Evolutionary conservation across 2,888 invertebrate genomes (phyloP), one percentile per base, ranked within the genome.

Genomic region (Griposia aprilina): DNA sequence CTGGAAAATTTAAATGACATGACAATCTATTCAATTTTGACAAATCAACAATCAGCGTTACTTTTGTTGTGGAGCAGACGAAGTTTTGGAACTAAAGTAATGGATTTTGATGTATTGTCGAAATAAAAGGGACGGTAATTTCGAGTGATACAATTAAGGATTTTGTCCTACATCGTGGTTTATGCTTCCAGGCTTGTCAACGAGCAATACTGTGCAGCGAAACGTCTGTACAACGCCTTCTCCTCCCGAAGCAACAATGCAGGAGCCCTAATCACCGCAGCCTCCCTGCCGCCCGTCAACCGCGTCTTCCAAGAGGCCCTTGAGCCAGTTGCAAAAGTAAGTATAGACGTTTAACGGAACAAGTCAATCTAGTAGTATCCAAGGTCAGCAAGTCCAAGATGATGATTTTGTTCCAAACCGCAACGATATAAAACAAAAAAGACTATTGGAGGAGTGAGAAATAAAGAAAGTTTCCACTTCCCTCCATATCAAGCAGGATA

Each of bases 131-230:
- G 23, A 36, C 59, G 6, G 17, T 17, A 4, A 36, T 7, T 69
- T 17, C 11, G 11, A 11, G 7, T 59, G 17, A 10, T 3, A 23
- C n/a, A n/a, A 5, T 17, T 17, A n/a, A n/a, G 60, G 2, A 62
- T 62, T n/a, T 3, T 69, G 36, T 60, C 17, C n/a, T 36, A n/a
- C 36, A 36, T 55, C 15, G 2, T 48, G 2, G 15, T 82, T n/a
- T 57, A 15, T 74, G 15, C 23, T 84, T 87, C 5, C 90, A 96
- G 96, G 0, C 88, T 93, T 50, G 30, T 94, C 72, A 91, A 94
- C 75, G 95, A 95, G 77, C 90, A 93, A 76, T 96, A 94, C 93
- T 96, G 96, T 87, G 88, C 93, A 20, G 90, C 92, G 41, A 94
- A 92, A 80, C 93, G 95, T 2, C 86, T 96, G 79, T 94, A 92